A percentile compares a stretch with the other conserved stretches of the same genome.
Conservation (phyloP, 2,888 invertebrate species). For the Agonopterix subpropinquella region DNA sequence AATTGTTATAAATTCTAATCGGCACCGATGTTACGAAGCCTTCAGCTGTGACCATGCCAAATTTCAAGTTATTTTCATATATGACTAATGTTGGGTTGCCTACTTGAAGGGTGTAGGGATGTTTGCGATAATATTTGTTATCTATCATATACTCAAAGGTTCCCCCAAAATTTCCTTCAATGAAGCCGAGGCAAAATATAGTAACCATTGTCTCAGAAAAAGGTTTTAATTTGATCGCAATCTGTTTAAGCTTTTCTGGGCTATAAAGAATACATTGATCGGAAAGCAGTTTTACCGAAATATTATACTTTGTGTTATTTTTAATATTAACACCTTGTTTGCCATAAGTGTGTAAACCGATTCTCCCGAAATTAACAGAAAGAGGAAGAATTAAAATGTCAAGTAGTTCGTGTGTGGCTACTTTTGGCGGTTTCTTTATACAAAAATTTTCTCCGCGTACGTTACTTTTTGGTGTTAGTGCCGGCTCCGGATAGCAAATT, state of each 20-base stretch:
- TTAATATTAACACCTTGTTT: conserved; percentile 36
- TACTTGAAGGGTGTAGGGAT: conserved; percentile 44
- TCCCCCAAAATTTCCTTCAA: conserved; percentile 36
- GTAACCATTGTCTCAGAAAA: conserved; percentile 26
- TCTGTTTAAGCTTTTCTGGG: conserved; percentile 25
- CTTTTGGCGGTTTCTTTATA: conserved; percentile 20
- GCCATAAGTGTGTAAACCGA: conserved; percentile 45
- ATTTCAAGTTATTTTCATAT: conserved; percentile 48
- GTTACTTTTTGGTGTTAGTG: conserved; percentile 9
- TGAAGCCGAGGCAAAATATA: conserved; percentile 38
- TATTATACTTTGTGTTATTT: conserved; percentile 45
- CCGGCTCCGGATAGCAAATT: conserved; percentile 26
- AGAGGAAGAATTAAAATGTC: conserved; percentile 41
- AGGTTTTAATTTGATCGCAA: conserved; percentile 36
- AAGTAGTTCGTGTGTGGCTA: conserved; percentile 41
- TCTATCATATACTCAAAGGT: conserved; percentile 50
- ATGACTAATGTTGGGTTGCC: conserved; percentile 42
- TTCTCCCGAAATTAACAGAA: conserved; percentile 49
- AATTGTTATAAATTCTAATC: conserved; percentile 49
- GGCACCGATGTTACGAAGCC: conserved; percentile 54
- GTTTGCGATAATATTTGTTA: conserved; percentile 39
- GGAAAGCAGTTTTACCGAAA: conserved; percentile 32
- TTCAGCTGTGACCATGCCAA: conserved; percentile 64
- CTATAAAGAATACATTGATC: conserved; percentile 42
- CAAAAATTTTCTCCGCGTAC: conserved; percentile 32